Conservation (phyloP, 1,140 invertebrate species). For the Drosophila malerkotliana region DNA sequence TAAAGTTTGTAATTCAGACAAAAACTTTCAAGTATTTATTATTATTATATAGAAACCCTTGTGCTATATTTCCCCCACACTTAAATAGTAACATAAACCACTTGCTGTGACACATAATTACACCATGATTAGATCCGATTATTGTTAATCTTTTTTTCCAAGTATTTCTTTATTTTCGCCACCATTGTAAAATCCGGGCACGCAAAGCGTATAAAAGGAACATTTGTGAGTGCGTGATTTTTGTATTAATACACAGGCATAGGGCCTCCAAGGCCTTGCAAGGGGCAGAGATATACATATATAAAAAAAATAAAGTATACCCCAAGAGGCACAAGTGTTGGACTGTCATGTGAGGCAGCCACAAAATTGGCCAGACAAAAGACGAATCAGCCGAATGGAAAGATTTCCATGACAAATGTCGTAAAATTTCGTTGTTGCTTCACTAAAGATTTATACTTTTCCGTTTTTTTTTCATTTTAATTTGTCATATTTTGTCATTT, state of each 20-base stretch:
- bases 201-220: conserved; percentile 63
- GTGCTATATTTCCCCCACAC: not conserved
- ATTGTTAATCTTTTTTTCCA: conserved; percentile 30
- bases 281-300: not conserved
- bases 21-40: not conserved
- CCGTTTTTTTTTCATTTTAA: conserved; percentile 42
- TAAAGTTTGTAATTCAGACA: not conserved
- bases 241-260: conserved; percentile 51
- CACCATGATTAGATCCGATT: conserved; percentile 51
- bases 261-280: conserved; percentile 5
- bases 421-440: conserved; percentile 40
- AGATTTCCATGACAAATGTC: conserved; percentile 52
- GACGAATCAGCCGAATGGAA: conserved; percentile 41
- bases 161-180: conserved; percentile 27
- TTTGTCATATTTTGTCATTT: conserved; percentile 79
- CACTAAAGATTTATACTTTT: conserved; percentile 10
- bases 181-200: conserved; percentile 64
- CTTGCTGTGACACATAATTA: conserved; percentile 47
- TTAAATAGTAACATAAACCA: not conserved
- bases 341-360: conserved; percentile 31
- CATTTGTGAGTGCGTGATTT: conserved; percentile 74
- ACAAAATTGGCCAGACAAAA: conserved; percentile 52
- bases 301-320: not conserved
- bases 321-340: conserved; percentile 10
- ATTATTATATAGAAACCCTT: not conserved